These are phyloP conservation scores for Cheilosia soror DNA, from an alignment of 2,888 invertebrate genomes.

Conservation along the genomic window DNA sequence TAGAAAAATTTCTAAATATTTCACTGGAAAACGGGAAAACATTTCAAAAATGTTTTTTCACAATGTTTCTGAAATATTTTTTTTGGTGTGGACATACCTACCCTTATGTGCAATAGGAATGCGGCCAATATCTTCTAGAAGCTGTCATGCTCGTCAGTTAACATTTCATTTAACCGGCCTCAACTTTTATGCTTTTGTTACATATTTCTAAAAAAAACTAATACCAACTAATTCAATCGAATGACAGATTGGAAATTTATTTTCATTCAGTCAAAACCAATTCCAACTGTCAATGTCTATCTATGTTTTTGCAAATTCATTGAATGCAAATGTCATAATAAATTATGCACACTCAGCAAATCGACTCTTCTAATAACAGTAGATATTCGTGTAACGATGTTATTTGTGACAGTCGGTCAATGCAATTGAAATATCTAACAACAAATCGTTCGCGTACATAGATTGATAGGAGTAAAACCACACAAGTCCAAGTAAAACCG, in stretches of 20 bases:
- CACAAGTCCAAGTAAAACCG: slow-evolving; percentile 12
- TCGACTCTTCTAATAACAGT: slow-evolving; percentile 30
- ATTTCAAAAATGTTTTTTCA: no score
- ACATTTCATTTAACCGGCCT: no score
- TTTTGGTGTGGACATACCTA: no score
- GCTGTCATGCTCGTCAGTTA: no score
- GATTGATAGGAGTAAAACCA: neutral
- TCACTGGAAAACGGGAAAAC: no score
- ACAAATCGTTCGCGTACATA: neutral
- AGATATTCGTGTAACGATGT: neutral
- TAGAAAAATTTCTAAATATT: no score
- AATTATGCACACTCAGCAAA: slow-evolving; percentile 57
- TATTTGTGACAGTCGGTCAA: slow-evolving; percentile 10
- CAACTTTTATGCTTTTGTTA: no score
- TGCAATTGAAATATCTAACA: slow-evolving; percentile 14
- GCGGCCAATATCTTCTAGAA: no score
- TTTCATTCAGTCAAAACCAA: neutral
- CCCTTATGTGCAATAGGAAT: no score
- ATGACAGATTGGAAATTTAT: slow-evolving; percentile 15
- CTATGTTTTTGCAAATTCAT: slow-evolving; percentile 33
- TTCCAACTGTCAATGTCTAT: slow-evolving; percentile 2
- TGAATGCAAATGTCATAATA: slow-evolving; percentile 53
- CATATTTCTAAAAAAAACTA: no score
- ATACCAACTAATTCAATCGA: neutral
- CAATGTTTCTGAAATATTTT: no score